Evolutionary conservation across 2,797 vertebrate genomes (phyloP).

Genomic region (Sebastes iracundus): DNA sequence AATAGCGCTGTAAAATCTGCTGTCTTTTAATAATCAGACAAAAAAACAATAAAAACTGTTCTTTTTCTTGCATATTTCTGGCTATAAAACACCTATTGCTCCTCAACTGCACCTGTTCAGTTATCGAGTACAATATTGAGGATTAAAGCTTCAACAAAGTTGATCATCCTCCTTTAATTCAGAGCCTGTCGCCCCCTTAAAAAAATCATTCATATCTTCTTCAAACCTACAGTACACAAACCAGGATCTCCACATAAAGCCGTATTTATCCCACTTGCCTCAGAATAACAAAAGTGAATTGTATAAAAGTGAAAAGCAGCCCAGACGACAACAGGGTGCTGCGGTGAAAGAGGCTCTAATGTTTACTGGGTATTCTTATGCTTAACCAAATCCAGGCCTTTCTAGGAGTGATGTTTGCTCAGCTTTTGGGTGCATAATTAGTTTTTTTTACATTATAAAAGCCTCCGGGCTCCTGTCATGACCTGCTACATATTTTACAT

Average conservation of each 20-base stretch:
- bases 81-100: neutral
- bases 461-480: conserved; percentile 15
- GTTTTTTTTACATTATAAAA: conserved; percentile 72
- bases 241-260: neutral
- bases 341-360: conserved; percentile 45
- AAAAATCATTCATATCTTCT: neutral
- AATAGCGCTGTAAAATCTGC: neutral
- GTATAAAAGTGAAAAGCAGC: conserved; percentile 48
- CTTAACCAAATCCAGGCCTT: conserved; percentile 54
- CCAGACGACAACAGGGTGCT: conserved; percentile 41
- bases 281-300: conserved; percentile 55
- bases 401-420: conserved; percentile 67
- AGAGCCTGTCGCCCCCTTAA: neutral
- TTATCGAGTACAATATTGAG: neutral
- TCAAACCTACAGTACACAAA: conserved; percentile 9
- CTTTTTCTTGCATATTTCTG: neutral
- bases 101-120: neutral
- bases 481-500: conserved; percentile 36
- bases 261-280: conserved; percentile 9
- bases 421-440: conserved; percentile 73
- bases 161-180: neutral
- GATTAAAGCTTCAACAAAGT: neutral
- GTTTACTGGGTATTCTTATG: conserved; percentile 76
- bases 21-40: neutral
- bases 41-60: neutral